Base-by-base conservation (phyloP, 2,797 vertebrate species). In the Sardinella longiceps region DNA sequence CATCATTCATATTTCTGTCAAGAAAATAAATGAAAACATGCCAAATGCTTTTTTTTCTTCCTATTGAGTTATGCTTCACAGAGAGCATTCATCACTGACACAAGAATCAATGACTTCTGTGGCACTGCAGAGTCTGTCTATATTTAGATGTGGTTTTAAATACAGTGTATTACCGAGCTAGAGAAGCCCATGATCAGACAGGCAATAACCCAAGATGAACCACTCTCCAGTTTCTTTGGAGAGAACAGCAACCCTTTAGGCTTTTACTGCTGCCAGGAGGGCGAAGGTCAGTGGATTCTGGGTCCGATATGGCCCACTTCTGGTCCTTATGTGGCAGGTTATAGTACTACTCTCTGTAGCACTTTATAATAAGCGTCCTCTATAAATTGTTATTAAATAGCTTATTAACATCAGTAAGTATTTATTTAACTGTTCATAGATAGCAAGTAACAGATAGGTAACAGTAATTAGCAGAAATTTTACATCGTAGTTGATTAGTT, bases 11-110 rank as follows among this genome's bases (percentile, higher is more conserved):
- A 77, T 23, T 43, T 77, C 70, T 77, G 18, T 77, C 70, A 77
- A 43, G 70, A 77, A 77, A 77, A 77, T 43, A 20, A 43, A 77
- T 43, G 37, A 77, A 87, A 90, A 89, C 82, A 86, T 45, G 87
- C 83, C 70, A 77, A 43, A 43, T 7, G 39, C 43, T 43, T 77
- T 77, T 74, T 77, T 77, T 77, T 92, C 90, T 92, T 91, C 91
- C 92, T 92, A 89, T 90, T 89, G 91, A 91, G 48, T 82, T 60
- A 63, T 25, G 58, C 80, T 77, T 81, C 83, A 91, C 93, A 91
- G 91, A 87, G 91, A 86, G 93, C 90, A 94, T 94, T 94, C 85
- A 93, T 94, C 92, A 94, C 91, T 94, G 92, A 93, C 93, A 94
- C n/a, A 37, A 86, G 93, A 93, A 92, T 94, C 93, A 94, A 94